Conservation (phyloP, 92 coral and sea anemone species). For the Epizoanthus illoricatus region DNA sequence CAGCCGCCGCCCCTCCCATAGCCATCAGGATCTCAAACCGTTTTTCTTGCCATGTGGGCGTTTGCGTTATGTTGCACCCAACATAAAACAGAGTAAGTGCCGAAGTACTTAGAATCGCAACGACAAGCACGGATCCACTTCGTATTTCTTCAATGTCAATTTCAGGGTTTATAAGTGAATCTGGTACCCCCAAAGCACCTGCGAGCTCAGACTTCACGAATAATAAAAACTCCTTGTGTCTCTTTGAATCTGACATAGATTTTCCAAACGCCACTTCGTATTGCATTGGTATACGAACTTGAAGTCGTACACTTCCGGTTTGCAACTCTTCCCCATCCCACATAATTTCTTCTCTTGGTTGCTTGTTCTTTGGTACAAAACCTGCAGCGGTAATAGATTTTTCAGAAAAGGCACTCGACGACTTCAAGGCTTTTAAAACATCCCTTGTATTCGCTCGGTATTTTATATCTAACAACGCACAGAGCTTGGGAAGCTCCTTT, state of each 20-base stretch:
- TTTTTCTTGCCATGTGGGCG: conserved; percentile 4
- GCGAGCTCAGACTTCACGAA: conserved; percentile 1
- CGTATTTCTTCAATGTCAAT: not conserved
- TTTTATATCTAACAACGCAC: not conserved
- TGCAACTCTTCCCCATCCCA: not conserved
- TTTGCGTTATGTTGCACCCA: not conserved
- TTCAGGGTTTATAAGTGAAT: not conserved
- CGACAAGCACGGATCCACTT: not conserved
- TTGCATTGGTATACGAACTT: conserved; percentile 6
- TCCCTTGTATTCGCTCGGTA: not conserved
- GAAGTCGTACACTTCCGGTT: not conserved
- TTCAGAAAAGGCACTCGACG: not conserved
- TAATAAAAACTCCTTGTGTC: not conserved
- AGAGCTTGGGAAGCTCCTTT: not conserved
- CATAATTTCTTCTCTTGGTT: not conserved
- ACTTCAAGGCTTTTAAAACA: not conserved
- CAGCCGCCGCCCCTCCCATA: not conserved
- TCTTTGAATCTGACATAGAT: not conserved
- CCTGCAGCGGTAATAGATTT: conserved; percentile 1
- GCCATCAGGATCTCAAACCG: conserved; percentile 13
- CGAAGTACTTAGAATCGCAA: not conserved
- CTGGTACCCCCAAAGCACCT: not conserved
- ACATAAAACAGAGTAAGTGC: not conserved
- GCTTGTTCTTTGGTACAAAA: not conserved
- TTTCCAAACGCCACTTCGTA: not conserved